Conservation (phyloP, 1,140 invertebrate species). For the Coboldia fuscipes region DNA sequence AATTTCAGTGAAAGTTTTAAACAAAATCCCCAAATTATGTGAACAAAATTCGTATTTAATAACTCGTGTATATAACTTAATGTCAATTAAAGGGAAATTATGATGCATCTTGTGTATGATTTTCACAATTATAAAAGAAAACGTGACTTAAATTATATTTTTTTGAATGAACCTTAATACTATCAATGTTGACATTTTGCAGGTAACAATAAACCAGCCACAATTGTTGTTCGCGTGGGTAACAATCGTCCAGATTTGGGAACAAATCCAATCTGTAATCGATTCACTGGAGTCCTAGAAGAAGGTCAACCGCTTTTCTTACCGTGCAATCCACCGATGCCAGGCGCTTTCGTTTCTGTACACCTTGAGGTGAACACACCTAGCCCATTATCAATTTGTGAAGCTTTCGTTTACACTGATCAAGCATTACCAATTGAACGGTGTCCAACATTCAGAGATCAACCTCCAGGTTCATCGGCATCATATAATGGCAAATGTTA, state of each 20-base stretch:
- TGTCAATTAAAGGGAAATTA: neutral
- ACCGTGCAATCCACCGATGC: constrained; percentile 87
- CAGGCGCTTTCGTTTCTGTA: constrained; percentile 81
- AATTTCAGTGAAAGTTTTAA: too few relatives aligned
- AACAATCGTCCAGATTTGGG: constrained; percentile 87
- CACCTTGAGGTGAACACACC: constrained; percentile 56
- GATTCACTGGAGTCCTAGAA: constrained; percentile 65
- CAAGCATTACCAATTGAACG: constrained; percentile 83
- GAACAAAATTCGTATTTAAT: too few relatives aligned
- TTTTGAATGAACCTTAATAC: neutral
- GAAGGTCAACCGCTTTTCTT: constrained; percentile 80
- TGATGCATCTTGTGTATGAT: too few relatives aligned
- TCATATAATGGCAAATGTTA: constrained; percentile 94
- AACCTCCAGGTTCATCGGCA: constrained; percentile 74
- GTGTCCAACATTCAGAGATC: constrained; percentile 79
- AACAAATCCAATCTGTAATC: constrained; percentile 81
- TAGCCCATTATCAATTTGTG: constrained; percentile 72
- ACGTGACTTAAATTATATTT: too few relatives aligned
- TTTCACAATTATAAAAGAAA: too few relatives aligned
- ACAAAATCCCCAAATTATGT: too few relatives aligned
- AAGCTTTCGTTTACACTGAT: constrained; percentile 88
- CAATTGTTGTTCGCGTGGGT: constrained; percentile 74
- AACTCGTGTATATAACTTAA: neutral
- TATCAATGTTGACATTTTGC: too few relatives aligned
- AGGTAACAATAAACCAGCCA: constrained; percentile 51